phyloP scores from a whole-genome alignment of 2,888 invertebrate species.

The Tiliacea aurago region DNA sequence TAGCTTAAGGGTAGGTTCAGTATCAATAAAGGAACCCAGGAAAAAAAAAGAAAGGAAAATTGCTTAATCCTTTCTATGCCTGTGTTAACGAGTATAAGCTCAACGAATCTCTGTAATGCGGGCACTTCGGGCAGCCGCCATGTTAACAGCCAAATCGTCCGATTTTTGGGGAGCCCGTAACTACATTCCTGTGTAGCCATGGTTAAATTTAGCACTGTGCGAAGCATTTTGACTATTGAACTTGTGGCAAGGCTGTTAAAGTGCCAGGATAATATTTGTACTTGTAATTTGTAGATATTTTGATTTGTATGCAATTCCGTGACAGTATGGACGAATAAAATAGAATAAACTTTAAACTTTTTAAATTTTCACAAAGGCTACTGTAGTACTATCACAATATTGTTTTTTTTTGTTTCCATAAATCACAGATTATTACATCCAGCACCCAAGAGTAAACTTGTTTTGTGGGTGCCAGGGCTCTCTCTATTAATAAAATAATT shows the following conservation, averaged over 20 bases:
- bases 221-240: background rate
- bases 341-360: too few relatives aligned
- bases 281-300: constrained; percentile 8
- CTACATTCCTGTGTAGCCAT: background rate
- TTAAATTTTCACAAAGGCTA: too few relatives aligned
- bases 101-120: background rate
- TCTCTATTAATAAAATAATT: background rate
- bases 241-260: background rate
- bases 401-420: too few relatives aligned
- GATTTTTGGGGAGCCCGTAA: background rate
- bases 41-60: too few relatives aligned
- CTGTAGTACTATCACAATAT: too few relatives aligned
- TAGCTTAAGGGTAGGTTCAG: too few relatives aligned
- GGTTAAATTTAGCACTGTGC: background rate
- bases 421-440: too few relatives aligned
- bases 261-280: constrained; percentile 1
- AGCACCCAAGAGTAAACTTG: too few relatives aligned
- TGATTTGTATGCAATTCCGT: constrained; percentile 16
- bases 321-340: background rate
- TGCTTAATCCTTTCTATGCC: too few relatives aligned
- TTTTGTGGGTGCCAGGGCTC: too few relatives aligned
- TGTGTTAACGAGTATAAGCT: background rate
- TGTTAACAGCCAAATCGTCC: background rate
- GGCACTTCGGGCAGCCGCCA: too few relatives aligned
- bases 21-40: too few relatives aligned